phyloP scores from a whole-genome alignment of 2,113 vertebrate genomes.

The Chlamydotis undulata region DNA sequence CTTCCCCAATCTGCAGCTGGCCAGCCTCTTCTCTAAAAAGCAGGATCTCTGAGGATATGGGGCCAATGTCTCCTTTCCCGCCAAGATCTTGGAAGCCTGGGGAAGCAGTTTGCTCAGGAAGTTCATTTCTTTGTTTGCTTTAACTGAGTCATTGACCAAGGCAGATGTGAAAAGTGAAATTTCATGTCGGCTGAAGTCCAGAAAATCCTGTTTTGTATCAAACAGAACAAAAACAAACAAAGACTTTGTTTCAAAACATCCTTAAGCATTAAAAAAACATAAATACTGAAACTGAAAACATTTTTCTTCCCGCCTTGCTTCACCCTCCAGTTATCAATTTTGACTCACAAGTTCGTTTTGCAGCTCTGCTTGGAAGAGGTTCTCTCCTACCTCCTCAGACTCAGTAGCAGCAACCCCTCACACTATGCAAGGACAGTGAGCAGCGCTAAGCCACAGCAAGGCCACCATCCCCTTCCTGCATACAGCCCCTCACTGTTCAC shows the following conservation, averaged over 20 bases:
- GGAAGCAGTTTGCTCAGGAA: not conserved
- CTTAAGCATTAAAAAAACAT: not conserved
- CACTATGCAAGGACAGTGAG: not conserved
- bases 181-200: not conserved
- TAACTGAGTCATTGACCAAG: not conserved
- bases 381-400: not conserved
- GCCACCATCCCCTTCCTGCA: fast-evolving
- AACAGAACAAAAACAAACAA: not conserved
- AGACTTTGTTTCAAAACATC: not conserved
- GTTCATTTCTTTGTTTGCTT: not conserved
- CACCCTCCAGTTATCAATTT: not conserved
- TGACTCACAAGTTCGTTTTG: not conserved
- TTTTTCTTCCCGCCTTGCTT: not conserved
- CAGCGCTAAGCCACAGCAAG: not conserved
- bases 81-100: not conserved
- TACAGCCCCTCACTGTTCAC: not conserved
- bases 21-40: not conserved
- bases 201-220: not conserved
- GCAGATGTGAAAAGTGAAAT: not conserved
- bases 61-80: not conserved
- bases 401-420: not conserved
- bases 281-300: not conserved
- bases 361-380: not conserved
- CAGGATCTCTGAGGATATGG: not conserved
- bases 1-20: not conserved